Conservation (phyloP, 2,113 vertebrate genomes). For the Poicephalus gulielmi region DNA sequence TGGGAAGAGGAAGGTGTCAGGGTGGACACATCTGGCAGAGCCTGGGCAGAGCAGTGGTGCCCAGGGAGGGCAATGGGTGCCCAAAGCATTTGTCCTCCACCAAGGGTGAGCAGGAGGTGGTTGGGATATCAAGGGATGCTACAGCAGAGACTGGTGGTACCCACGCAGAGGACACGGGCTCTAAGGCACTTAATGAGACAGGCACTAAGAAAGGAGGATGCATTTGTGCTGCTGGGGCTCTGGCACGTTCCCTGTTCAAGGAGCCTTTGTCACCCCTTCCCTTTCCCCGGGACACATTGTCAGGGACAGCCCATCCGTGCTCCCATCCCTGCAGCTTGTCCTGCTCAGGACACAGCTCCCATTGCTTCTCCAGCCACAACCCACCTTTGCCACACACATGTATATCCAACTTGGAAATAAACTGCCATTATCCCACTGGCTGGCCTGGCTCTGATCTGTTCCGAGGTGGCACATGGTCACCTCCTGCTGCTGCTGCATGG, state of each 20-base stretch:
- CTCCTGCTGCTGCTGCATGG: neutral
- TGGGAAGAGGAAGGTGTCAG: neutral
- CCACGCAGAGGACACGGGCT: neutral
- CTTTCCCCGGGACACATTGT: accelerated
- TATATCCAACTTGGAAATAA: conserved; percentile 50
- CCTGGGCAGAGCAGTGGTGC: neutral
- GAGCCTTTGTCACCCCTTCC: neutral
- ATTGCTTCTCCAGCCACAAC: neutral
- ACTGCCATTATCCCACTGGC: neutral
- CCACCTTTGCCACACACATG: neutral
- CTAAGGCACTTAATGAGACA: neutral
- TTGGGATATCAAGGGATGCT: neutral
- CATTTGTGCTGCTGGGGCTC: accelerated
- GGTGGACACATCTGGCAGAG: neutral
- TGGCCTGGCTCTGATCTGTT: neutral
- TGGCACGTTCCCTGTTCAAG: accelerated
- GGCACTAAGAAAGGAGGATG: neutral
- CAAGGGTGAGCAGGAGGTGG: neutral
- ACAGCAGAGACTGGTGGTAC: neutral
- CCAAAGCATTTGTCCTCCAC: neutral
- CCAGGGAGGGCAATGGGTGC: neutral
- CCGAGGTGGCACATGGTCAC: neutral
- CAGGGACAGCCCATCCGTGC: neutral
- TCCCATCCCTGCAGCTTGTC: neutral
- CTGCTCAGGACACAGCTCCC: neutral